Evolutionary conservation across 2,797 vertebrate species (phyloP), one percentile per base, ranked within the genome.

Genomic region (Coranthus polyacanthus): DNA sequence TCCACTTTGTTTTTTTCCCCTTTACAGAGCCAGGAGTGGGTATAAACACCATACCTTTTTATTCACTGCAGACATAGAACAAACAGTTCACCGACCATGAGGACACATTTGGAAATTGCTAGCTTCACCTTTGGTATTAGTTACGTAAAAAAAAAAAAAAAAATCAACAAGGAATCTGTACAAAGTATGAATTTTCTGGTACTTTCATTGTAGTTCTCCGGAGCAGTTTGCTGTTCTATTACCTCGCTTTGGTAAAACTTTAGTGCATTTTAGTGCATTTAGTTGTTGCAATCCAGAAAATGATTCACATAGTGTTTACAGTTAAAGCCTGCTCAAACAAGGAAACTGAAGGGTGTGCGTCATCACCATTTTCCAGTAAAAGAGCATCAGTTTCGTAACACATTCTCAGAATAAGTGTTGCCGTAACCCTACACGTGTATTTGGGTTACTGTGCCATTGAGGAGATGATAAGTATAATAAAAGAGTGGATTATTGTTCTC

Each of bases 401-500:
- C 4, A 11, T 45, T 50, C 7, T 39, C 12, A 11, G 29, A 56
- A 50, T 13, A 65, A 44, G 24, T 36, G 36, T 43, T 71, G 17
- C 11, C 50, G 38, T 51, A 41, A 56, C 32, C 10, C 15, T 16
- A 39, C 13, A 12, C 18, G 0, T 39, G 45, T 62, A 20, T 50
- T 39, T 47, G 4, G 6, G 12, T 26, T 16, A 63, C 16, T 68
- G 12, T 59, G 4, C 2, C 1, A 39, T 36, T 55, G 1, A 29
- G 21, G 2, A 20, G 36, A 13, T 41, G 16, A 36, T 62, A 6
- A 13, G 15, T 4, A 21, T 5, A 52, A 32, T 49, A 32, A 16
- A 54, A 61, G 41, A 22, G 26, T 47, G 55, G 34, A 79, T 61
- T 24, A 13, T 21, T 26, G 70, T 79, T 79, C 54, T 78, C 59